Percentiles rank a stretch among this genome's conserved stretches.
Conservation (phyloP, 2,113 vertebrate species). For the Albula goreensis region DNA sequence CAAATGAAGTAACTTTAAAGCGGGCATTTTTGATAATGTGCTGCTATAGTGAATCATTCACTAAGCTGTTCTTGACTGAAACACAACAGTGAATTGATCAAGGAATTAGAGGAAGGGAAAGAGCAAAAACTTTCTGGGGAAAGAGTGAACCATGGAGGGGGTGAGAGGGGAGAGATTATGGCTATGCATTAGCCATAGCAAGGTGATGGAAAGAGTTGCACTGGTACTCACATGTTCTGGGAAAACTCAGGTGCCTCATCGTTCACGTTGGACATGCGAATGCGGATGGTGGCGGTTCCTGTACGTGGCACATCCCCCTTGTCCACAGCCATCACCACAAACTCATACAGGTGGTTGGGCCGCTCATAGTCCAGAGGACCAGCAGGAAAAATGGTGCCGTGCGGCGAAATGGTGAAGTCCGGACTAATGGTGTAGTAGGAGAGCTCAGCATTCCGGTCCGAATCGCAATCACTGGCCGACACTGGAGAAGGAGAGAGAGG, state of each 20-base stretch:
- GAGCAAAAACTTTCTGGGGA: not conserved
- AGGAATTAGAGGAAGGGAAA: not conserved
- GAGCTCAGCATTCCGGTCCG: constrained; percentile 77
- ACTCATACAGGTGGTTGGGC: constrained; percentile 83
- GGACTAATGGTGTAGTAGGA: constrained; percentile 80
- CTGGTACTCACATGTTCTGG: constrained; percentile 73
- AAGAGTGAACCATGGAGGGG: not conserved
- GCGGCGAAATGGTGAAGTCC: constrained; percentile 81
- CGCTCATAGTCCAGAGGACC: constrained; percentile 78
- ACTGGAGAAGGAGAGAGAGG: constrained; percentile 59
- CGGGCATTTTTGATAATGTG: too few relatives aligned
- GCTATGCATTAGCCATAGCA: constrained; percentile 25
- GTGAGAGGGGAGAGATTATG: not conserved
- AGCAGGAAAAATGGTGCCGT: constrained; percentile 80
- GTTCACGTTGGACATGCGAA: constrained; percentile 85
- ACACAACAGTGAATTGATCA: not conserved
- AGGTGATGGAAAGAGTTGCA: constrained; percentile 20
- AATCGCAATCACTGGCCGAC: constrained; percentile 85
- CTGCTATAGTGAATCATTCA: too few relatives aligned
- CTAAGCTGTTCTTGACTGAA: too few relatives aligned
- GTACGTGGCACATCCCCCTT: constrained; percentile 77
- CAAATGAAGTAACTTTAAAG: not conserved
- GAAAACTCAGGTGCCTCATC: constrained; percentile 84
- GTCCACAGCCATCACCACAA: constrained; percentile 85
- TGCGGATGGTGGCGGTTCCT: constrained; percentile 81